These are phyloP conservation scores for Saturnia pavonia DNA, from an alignment of 2,888 invertebrate genomes.

Conservation along the genomic window DNA sequence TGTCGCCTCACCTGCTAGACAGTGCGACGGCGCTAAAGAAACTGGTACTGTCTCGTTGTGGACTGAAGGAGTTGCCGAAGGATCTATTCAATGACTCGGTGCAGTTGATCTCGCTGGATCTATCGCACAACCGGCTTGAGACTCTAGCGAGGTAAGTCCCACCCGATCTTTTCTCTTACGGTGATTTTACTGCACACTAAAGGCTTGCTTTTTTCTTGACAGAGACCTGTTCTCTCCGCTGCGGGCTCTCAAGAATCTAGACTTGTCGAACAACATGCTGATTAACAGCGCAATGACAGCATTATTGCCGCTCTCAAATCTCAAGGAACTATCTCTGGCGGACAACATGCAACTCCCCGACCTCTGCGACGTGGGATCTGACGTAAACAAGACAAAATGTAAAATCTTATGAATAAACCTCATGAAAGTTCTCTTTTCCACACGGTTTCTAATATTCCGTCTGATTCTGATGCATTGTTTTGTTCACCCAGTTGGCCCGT, in stretches of 20 bases:
- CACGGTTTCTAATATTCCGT: background rate
- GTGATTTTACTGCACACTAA: background rate
- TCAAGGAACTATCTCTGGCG: slow-evolving; percentile 30
- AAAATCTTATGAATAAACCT: background rate
- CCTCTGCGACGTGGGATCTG: slow-evolving; percentile 33
- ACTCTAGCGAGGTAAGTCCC: slow-evolving; percentile 37
- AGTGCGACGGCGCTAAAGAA: slow-evolving; percentile 21
- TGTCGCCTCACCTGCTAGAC: slow-evolving; percentile 23
- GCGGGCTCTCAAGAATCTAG: background rate
- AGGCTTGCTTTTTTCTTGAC: background rate
- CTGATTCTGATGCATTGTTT: background rate
- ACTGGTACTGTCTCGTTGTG: slow-evolving; percentile 19
- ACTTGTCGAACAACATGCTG: background rate
- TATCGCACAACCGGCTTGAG: slow-evolving; percentile 37
- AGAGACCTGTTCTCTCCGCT: background rate
- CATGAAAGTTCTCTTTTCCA: background rate
- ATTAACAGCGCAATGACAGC: background rate
- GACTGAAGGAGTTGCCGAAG: slow-evolving; percentile 32
- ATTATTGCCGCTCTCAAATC: background rate
- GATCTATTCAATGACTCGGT: slow-evolving; percentile 34
- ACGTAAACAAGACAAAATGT: slow-evolving; percentile 16
- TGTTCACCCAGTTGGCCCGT: slow-evolving; percentile 14
- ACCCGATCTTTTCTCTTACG: background rate
- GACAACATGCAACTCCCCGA: slow-evolving; percentile 35
- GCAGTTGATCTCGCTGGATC: slow-evolving; percentile 29